Base-by-base conservation (phyloP, 2,113 vertebrate species). In the Isurus oxyrinchus region DNA sequence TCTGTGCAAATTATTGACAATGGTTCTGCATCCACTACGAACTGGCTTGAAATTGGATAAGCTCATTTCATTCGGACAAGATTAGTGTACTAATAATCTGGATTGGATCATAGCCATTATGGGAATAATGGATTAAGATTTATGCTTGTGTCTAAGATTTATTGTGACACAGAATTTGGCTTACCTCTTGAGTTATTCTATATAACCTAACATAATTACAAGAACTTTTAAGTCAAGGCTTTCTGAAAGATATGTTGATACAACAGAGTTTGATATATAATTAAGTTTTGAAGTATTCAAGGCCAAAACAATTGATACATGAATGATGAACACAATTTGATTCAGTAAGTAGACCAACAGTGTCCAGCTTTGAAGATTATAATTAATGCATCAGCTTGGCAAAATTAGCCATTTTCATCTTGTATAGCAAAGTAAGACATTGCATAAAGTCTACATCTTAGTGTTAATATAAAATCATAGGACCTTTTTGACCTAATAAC, bases 51-150 rank as follows among this genome's bases (percentile, higher is more conserved):
- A 8, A 90, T 10, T 94, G 59, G 57, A 35, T 57, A 94, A 94
- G 7, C 35, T 93, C 16, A n/a, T 94, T 94, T 63, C 59, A 94
- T 61, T 94, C 35, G 66, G 90, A 94, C 59, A 63, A 40, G 59
- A 63, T 94, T 91, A 59, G 55, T 57, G 57, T 94, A 6, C n/a
- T 61, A n/a, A n/a, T 40, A 40, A 61, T 63, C 59, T 94, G 90
- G 16, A 94, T 66, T 94, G 57, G 59, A 44, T 40, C 16, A 44
- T n/a, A 63, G 16, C 90, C 59, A 63, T 61, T 23, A 25, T 23
- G 59, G 59, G 90, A 94, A n/a, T 94, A 94, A 94, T 94, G 35
- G 90, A 94, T 94, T 94, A 94, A 94, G 59, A 40, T 93, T 93
- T 63, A 93, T 61, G 35, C 59, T 93, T 93, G 57, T 93, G 57